These are phyloP conservation scores for Melipona bicolor DNA, from an alignment of 2,888 invertebrate species.

Conservation along the genomic window DNA sequence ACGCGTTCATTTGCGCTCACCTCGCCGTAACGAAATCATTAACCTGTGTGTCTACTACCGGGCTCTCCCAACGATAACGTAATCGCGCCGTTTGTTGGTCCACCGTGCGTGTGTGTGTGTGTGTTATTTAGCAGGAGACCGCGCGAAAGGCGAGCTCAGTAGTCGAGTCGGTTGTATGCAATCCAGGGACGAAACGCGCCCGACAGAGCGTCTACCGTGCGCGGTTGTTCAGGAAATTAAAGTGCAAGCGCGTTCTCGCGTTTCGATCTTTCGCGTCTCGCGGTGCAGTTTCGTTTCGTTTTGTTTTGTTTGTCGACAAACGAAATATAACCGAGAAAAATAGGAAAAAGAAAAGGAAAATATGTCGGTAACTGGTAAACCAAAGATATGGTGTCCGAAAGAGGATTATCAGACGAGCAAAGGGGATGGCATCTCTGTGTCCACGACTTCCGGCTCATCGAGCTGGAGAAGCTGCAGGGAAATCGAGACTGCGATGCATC, in stretches of 20 bases:
- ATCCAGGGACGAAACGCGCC: conserved; percentile 16
- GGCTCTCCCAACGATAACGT: conserved; percentile 61
- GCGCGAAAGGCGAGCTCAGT: conserved; percentile 42
- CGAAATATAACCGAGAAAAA: no score
- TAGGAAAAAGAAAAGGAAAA: conserved; percentile 4
- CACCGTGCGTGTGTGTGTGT: background rate
- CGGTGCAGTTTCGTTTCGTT: background rate
- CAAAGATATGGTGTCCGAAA: conserved; percentile 70
- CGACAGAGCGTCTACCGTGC: conserved; percentile 3
- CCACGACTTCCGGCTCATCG: conserved; percentile 62
- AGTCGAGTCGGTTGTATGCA: conserved; percentile 15
- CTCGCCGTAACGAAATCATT: conserved; percentile 75
- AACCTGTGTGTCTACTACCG: conserved; percentile 41
- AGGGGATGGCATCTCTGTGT: conserved; percentile 71
- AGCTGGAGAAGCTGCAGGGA: conserved; percentile 6
- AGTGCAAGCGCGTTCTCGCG: conserved; percentile 18
- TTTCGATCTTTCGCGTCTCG: conserved; percentile 1
- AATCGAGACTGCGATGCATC: conserved; percentile 56
- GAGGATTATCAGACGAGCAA: conserved; percentile 58
- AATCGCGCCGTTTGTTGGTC: conserved; percentile 55
- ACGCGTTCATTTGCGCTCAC: conserved; percentile 69
- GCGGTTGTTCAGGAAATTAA: conserved; percentile 11
- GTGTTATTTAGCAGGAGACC: conserved; percentile 37
- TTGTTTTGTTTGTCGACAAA: no score
- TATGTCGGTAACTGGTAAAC: conserved; percentile 46